Conservation (phyloP, 2,113 vertebrate genomes). For the Vanacampus margaritifer region DNA sequence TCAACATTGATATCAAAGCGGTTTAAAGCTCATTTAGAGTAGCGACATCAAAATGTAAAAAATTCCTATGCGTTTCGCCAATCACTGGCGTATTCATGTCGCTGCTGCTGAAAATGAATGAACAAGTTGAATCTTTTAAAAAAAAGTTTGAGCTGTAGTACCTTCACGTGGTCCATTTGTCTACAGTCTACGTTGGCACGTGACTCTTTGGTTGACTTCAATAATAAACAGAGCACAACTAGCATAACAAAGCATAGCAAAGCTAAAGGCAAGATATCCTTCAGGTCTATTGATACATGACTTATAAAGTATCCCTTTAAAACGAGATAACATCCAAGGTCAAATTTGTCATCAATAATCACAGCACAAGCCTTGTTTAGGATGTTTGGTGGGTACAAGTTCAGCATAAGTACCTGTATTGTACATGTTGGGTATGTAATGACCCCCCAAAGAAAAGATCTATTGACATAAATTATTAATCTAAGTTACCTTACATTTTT, state of each 20-base stretch:
- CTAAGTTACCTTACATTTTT: too few relatives aligned
- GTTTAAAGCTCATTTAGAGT: background rate
- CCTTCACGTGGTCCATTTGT: background rate
- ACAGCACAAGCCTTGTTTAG: background rate
- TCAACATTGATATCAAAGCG: background rate
- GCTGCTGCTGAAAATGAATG: background rate
- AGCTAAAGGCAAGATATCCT: conserved; percentile 16
- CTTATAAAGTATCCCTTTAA: background rate
- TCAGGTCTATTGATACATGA: background rate
- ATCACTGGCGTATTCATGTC: background rate
- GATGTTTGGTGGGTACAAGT: background rate
- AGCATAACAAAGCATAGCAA: background rate
- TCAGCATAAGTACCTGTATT: background rate
- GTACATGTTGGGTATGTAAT: background rate
- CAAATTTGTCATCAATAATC: background rate
- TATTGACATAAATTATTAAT: background rate
- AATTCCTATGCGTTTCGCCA: background rate
- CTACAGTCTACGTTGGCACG: background rate
- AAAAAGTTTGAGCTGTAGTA: background rate
- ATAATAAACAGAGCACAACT: background rate
- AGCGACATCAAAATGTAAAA: background rate
- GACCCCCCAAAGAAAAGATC: background rate
- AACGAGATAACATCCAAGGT: background rate
- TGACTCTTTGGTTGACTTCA: background rate
- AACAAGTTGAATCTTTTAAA: background rate